Conservation (phyloP, 2,797 vertebrate species). For the Tragelaphus oryx region DNA sequence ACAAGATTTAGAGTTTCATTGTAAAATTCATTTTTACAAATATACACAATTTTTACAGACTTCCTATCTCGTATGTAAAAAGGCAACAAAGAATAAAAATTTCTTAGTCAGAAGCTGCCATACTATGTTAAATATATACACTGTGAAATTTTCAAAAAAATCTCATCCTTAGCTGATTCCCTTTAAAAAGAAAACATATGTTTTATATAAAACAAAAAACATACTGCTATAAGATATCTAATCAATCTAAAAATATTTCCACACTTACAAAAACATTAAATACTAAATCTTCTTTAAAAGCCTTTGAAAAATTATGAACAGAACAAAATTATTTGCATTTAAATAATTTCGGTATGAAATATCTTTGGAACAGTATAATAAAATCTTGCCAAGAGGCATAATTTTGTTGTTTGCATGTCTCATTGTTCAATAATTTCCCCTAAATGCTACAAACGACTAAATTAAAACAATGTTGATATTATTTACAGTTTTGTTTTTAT, state of each 20-base stretch:
- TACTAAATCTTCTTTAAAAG: slow-evolving; percentile 38
- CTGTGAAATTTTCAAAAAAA: slow-evolving; percentile 10
- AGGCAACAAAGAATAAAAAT: slow-evolving; percentile 26
- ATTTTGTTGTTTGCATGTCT: not conserved
- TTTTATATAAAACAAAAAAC: not conserved
- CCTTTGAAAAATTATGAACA: slow-evolving; percentile 27
- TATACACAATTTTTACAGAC: not conserved
- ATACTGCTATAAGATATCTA: not conserved
- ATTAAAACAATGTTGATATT: slow-evolving; percentile 42
- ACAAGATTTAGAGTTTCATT: slow-evolving; percentile 25
- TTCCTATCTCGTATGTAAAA: slow-evolving; percentile 10
- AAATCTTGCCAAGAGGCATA: slow-evolving; percentile 25
- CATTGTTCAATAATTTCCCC: not conserved
- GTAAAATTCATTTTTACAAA: slow-evolving; percentile 45
- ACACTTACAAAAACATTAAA: slow-evolving; percentile 25
- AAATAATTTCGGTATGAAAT: slow-evolving; percentile 35
- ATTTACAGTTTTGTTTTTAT: slow-evolving; percentile 28
- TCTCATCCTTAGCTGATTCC: not conserved
- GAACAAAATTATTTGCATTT: slow-evolving; percentile 15
- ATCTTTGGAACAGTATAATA: slow-evolving; percentile 40
- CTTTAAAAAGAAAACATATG: slow-evolving; percentile 12
- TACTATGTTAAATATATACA: not conserved
- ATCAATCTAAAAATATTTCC: not conserved
- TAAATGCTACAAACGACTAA: slow-evolving; percentile 20
- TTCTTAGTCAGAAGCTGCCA: slow-evolving; percentile 36